phyloP scores from a whole-genome alignment of 2,113 vertebrate genomes.

The Oxyura jamaicensis region DNA sequence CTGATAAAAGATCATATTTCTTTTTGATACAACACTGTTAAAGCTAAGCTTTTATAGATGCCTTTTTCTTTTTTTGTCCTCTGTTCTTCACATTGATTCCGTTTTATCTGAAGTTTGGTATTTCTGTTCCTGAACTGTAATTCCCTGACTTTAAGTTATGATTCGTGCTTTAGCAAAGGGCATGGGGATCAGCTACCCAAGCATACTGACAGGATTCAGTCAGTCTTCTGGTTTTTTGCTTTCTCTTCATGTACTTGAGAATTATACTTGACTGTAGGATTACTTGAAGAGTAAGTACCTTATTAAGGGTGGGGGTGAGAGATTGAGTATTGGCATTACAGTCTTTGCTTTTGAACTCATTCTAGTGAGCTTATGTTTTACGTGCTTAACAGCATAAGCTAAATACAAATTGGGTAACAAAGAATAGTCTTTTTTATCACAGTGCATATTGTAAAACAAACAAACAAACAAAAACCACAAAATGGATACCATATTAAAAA shows the following conservation, averaged over 20 bases:
- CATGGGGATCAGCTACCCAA: background rate
- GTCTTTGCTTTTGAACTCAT: background rate
- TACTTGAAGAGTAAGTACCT: background rate
- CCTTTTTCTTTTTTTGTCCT: background rate
- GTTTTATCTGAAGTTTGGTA: background rate
- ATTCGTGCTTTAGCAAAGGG: background rate
- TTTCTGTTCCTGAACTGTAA: background rate
- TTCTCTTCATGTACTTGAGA: background rate
- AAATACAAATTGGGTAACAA: background rate
- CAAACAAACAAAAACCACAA: background rate
- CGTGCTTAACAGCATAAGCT: background rate
- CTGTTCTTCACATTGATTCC: background rate
- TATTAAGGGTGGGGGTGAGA: background rate
- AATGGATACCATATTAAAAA: background rate
- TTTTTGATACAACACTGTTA: background rate
- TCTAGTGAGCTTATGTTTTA: background rate
- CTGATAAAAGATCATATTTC: background rate
- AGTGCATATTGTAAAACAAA: background rate
- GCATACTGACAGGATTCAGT: background rate
- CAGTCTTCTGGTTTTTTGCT: background rate
- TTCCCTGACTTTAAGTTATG: background rate
- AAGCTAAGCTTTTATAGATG: background rate
- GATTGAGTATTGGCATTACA: background rate
- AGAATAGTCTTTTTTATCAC: background rate
- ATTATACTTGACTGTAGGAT: background rate